phyloP scores from a whole-genome alignment of 2,888 invertebrate genomes.

The Cinara cedri region DNA sequence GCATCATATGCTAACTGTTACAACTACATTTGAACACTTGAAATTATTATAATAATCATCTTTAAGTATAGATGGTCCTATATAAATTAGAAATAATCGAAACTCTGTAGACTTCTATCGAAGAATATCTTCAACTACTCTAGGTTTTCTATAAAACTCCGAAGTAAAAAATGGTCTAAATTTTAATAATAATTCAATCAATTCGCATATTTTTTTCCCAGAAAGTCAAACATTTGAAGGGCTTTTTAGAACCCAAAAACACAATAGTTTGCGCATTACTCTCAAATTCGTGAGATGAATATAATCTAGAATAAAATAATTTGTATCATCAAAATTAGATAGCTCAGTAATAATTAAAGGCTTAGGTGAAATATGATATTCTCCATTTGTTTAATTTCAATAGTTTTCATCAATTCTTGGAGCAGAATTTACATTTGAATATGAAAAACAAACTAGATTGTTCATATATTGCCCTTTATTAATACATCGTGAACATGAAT shows the following conservation, averaged over 20 bases:
- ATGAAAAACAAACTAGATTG: not conserved
- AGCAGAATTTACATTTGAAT: not conserved
- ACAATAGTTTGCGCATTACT: slow-evolving; percentile 2
- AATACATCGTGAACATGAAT: slow-evolving; percentile 2
- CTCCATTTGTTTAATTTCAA: not conserved
- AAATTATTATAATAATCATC: slow-evolving; percentile 14
- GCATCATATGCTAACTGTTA: too few species aligned
- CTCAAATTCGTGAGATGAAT: not conserved
- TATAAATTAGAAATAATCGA: slow-evolving; percentile 9
- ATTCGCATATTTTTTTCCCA: too few species aligned
- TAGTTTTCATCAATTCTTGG: not conserved
- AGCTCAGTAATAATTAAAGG: not conserved
- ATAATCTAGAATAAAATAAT: slow-evolving; percentile 1
- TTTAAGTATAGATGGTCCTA: slow-evolving; percentile 7
- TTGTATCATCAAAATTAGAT: slow-evolving; percentile 5
- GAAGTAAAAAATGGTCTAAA: not conserved
- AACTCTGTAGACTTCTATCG: slow-evolving; percentile 13
- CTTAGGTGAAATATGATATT: not conserved
- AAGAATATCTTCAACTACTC: slow-evolving; percentile 15
- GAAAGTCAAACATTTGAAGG: slow-evolving; percentile 10
- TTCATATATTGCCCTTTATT: not conserved
- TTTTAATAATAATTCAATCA: slow-evolving; percentile 2
- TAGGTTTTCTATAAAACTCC: slow-evolving; percentile 6
- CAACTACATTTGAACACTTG: not conserved
- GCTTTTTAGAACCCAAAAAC: slow-evolving; percentile 7